Base-by-base conservation (phyloP, 2,888 invertebrate species). In the Mactromeris polynyma region DNA sequence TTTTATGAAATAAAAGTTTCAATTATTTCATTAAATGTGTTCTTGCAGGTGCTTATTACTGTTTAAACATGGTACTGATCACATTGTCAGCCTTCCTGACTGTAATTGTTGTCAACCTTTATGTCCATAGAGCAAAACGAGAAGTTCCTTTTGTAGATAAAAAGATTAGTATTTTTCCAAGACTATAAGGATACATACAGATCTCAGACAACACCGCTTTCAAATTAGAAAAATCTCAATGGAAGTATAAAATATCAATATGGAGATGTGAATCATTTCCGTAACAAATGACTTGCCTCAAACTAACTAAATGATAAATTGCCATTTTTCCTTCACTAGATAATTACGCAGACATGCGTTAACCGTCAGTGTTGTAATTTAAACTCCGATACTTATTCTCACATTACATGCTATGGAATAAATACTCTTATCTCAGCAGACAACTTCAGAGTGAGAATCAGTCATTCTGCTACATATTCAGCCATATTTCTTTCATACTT, bases 41-140 rank as follows among this genome's bases (percentile, higher is more conserved):
- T 42, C 14, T 94, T 96, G 6, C 94, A 96, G 97, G 96, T 69
- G 96, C 96, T 46, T 97, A 96, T 92, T 97, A 96, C 93, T 96
- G 97, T 87, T 93, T 97, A 82, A 97, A 97, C 92, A 96, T 97
- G 96, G 94, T 96, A n/a, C 94, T 97, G 92, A 96, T 97, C 58
- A 96, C 97, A 0, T 91, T 96, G 88, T 96, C 96, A 31, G 96
- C 97, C 11, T 96, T 97, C 85, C 93, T 97, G 83, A 96, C 96
- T 17, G 96, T 96, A 4, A 94, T 96, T 31, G 96, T 97, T 81
- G 96, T 97, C 80, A 96, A 97, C 92, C 94, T 96, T 14, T 96
- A 96, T 94, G 96, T 96, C 93, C 95, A 96, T 77, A 96, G 96
- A 19, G 95, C 96, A 40, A 94, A 94, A 80, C 94, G 94, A 17